Conservation (phyloP, 2,888 invertebrate genomes). For the Drosophila gaucha region DNA sequence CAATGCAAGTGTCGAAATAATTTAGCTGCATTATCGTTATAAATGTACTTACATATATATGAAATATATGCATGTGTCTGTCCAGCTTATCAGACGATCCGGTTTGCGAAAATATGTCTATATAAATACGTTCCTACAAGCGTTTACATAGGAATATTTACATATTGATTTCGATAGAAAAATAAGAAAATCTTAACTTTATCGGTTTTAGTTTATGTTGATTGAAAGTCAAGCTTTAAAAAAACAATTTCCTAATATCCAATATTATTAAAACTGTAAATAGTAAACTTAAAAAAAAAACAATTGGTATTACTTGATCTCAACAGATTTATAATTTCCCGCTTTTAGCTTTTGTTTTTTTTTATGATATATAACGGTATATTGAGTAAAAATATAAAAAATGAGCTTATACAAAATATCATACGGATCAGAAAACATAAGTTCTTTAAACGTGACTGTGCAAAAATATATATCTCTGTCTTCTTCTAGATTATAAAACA, state of each 20-base stretch:
- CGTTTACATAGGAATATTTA: too few relatives aligned
- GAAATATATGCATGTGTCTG: conserved; percentile 1
- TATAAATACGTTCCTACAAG: neutral
- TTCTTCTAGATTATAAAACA: neutral
- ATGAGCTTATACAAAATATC: too few relatives aligned
- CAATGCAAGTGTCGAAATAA: conserved; percentile 18
- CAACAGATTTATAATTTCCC: too few relatives aligned
- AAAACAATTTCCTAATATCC: too few relatives aligned
- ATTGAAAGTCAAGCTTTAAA: too few relatives aligned
- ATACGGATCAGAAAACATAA: too few relatives aligned
- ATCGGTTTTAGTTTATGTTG: neutral
- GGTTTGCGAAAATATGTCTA: conserved; percentile 18
- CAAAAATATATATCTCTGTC: neutral
- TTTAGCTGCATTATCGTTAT: conserved; percentile 16
- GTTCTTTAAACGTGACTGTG: conserved; percentile 1
- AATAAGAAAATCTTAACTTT: neutral
- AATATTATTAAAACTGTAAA: too few relatives aligned
- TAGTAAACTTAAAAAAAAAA: too few relatives aligned
- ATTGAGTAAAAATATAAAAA: too few relatives aligned
- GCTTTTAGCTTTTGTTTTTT: too few relatives aligned
- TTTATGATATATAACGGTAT: too few relatives aligned
- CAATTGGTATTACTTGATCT: too few relatives aligned
- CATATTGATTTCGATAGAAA: neutral
- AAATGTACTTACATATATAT: neutral
- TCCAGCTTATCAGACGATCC: conserved; percentile 47